Conservation (phyloP, 2,113 vertebrate species). For the Odobenus rosmarus region DNA sequence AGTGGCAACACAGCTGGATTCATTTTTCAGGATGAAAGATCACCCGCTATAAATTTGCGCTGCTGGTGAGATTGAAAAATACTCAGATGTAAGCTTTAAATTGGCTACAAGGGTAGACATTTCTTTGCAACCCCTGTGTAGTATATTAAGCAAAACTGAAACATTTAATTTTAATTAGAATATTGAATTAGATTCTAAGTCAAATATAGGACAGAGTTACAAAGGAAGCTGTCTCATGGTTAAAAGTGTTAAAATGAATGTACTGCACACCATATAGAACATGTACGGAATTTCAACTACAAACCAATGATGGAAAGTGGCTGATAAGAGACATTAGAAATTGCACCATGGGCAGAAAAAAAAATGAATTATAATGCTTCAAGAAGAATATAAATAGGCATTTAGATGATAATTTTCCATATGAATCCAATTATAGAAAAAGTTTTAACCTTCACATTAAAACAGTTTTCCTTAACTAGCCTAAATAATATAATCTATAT, state of each 20-base stretch:
- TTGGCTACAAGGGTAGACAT: slow-evolving; percentile 41
- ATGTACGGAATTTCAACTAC: slow-evolving; percentile 55
- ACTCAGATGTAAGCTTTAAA: slow-evolving; percentile 54
- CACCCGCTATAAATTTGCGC: slow-evolving; percentile 24
- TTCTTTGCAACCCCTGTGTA: slow-evolving; percentile 12
- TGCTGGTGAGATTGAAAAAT: slow-evolving; percentile 60
- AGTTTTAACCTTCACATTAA: slow-evolving; percentile 22
- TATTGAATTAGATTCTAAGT: slow-evolving; percentile 68
- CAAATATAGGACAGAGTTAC: slow-evolving; percentile 61
- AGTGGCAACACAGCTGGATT: slow-evolving; percentile 56
- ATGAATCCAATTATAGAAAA: slow-evolving; percentile 7
- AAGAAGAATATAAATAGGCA: slow-evolving; percentile 38
- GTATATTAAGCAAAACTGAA: slow-evolving; percentile 64
- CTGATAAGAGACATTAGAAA: slow-evolving; percentile 47
- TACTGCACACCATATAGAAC: slow-evolving; percentile 34
- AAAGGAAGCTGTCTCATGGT: slow-evolving; percentile 42
- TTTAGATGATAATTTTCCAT: slow-evolving; percentile 50
- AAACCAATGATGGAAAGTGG: slow-evolving; percentile 24
- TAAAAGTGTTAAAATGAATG: slow-evolving; percentile 63
- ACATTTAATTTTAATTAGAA: slow-evolving; percentile 76
- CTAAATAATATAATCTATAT: background rate
- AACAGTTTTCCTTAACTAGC: background rate
- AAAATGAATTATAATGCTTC: background rate
- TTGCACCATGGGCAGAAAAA: background rate
- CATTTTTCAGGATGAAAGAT: slow-evolving; percentile 73